Base-by-base conservation (phyloP, 2,113 vertebrate species). In the Isichthys henryi region DNA sequence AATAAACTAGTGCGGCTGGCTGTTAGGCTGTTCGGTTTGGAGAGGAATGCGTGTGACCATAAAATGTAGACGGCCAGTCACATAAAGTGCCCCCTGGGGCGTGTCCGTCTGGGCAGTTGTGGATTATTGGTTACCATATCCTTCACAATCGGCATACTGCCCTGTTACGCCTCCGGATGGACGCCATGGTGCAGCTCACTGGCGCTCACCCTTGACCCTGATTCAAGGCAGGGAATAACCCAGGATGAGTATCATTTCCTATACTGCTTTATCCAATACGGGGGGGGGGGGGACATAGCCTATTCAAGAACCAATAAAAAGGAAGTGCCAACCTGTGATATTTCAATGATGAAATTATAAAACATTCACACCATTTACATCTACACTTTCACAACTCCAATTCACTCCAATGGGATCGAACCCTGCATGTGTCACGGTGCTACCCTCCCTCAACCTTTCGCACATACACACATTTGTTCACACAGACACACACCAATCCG, bases 151-250 rank as follows among this genome's bases (percentile, higher is more conserved):
- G 50, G 58, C 91, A 88, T 50, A 70, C 84, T 89, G 56, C 80
- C 52, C 89, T 77, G 90, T 91, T 89, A 86, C 56, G 83, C 62
- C 87, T 90, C 90, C 27, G 87, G 62, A 85, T 2, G 9, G 62
- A 62, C 39, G 62, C 88, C 27, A 31, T 52, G 3, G 70, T 13
- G 92, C 90, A 46, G 77, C 1, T 35, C 77, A 8, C 6, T 6
- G 1, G 5, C 58, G 13, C 58, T 3, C 58, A 3, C 58, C 10
- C 53, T 7, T 56, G 53, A 56, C 53, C 53, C 5, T 21, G 53
- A 56, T 21, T 77, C 10, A 39, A 77, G 27, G 35, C 23, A 9
- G 56, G 56, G 21, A 58, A 58, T 58, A 58, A 58, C 56, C 56
- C 56, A n/a, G 56, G 56, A 58, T 10, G 56, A 13, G 70, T 15